Evolutionary conservation across 2,888 invertebrate species (phyloP).

Genomic region (Papilio demoleus): DNA sequence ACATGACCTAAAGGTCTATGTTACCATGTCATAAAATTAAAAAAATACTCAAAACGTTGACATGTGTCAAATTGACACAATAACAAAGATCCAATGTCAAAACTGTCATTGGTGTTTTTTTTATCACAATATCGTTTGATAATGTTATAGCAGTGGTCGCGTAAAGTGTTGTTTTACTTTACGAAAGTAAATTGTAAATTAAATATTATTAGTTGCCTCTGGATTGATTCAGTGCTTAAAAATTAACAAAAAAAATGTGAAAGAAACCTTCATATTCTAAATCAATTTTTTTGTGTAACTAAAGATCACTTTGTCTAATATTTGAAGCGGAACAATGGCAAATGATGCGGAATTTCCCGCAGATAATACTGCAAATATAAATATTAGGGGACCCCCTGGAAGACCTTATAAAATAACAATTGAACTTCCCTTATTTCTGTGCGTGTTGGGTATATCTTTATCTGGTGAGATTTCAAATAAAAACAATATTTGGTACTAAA

Average conservation of each 20-base stretch:
- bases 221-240: too few species aligned
- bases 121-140: not conserved
- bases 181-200: not conserved
- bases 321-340: constrained; percentile 16
- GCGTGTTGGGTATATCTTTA: constrained; percentile 64
- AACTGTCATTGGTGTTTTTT: not conserved
- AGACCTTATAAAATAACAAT: constrained; percentile 63
- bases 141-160: not conserved
- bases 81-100: too few species aligned
- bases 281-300: not conserved
- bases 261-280: not conserved
- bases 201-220: not conserved
- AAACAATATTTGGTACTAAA: not conserved
- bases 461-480: constrained; percentile 57
- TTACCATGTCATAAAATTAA: too few species aligned
- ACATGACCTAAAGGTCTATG: too few species aligned
- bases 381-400: constrained; percentile 56
- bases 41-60: too few species aligned
- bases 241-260: not conserved
- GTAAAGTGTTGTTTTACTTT: not conserved
- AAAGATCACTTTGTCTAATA: not conserved
- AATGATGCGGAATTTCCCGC: not conserved
- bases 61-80: constrained; percentile 1
- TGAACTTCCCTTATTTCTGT: constrained; percentile 72
- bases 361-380: constrained; percentile 5